phyloP scores from a whole-genome alignment of 2,888 invertebrate genomes.

The Hydraecia micacea region DNA sequence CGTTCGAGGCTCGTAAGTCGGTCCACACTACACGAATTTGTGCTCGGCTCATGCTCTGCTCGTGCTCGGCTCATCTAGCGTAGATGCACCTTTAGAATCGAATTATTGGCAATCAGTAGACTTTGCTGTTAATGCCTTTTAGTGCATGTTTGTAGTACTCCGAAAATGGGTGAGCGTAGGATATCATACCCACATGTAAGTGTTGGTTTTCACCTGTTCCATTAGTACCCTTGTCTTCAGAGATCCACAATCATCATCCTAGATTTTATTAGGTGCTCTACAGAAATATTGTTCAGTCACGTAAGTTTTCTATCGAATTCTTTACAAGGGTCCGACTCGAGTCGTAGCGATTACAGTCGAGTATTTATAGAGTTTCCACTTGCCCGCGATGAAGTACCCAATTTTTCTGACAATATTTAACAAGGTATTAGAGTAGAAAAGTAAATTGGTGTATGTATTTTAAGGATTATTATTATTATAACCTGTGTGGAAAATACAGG shows the following conservation, averaged over 20 bases:
- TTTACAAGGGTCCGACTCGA: background rate
- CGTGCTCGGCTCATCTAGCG: too few species aligned
- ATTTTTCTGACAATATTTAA: constrained; percentile 10
- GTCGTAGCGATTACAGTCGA: constrained; percentile 14
- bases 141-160: constrained; percentile 8
- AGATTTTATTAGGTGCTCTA: background rate
- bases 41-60: too few species aligned
- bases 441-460: background rate
- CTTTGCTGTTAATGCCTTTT: constrained; percentile 52
- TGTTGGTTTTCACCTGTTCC: constrained; percentile 6
- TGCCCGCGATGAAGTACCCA: background rate
- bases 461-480: background rate
- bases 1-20: background rate
- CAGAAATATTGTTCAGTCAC: constrained; percentile 10
- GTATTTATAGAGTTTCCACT: constrained; percentile 5
- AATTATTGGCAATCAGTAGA: constrained; percentile 62
- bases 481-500: background rate
- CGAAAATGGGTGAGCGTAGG: background rate
- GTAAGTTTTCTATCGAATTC: background rate
- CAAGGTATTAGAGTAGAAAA: background rate
- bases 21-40: too few species aligned
- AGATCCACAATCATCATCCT: background rate
- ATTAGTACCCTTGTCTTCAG: constrained; percentile 2
- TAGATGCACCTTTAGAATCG: constrained; percentile 22
- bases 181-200: background rate